Conservation (phyloP, 2,113 vertebrate species). For the Silurus meridionalis region DNA sequence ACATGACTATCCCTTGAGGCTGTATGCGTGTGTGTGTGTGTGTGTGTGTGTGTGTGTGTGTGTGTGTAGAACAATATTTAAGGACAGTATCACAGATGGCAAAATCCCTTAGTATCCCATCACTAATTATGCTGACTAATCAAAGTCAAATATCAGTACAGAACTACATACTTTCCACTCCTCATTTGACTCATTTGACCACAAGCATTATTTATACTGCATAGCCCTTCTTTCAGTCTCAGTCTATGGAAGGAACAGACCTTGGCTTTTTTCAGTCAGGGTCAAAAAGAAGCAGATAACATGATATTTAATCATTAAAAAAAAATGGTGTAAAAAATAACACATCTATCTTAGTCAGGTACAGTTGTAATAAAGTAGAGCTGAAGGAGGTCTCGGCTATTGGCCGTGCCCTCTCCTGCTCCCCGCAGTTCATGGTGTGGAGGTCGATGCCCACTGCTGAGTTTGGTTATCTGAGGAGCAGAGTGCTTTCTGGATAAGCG, state of each 20-base stretch:
- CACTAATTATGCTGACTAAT: constrained; percentile 16
- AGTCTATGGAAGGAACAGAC: not conserved
- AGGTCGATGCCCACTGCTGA: constrained; percentile 32
- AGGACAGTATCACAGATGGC: constrained; percentile 1
- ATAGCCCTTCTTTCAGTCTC: not conserved
- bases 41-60: constrained; percentile 14
- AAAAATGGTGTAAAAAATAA: not conserved
- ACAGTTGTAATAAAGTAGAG: constrained; percentile 14
- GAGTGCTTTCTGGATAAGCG: constrained; percentile 31
- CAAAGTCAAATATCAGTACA: constrained; percentile 12
- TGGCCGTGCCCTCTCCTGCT: constrained; percentile 34
- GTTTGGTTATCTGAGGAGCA: constrained; percentile 39
- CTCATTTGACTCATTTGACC: not conserved
- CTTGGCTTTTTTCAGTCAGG: not conserved
- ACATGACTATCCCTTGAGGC: constrained; percentile 62
- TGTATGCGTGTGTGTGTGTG: constrained; percentile 50
- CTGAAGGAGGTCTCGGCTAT: constrained; percentile 42
- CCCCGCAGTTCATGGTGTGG: constrained; percentile 18
- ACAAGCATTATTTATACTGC: not conserved
- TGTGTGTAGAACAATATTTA: constrained; percentile 24
- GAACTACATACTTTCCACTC: not conserved
- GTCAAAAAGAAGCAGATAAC: constrained; percentile 5
- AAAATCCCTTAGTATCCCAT: not conserved
- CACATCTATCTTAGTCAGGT: constrained; percentile 31
- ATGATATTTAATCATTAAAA: constrained; percentile 39